Conservation (phyloP, 2,888 invertebrate genomes). For the Eupeodes luniger region DNA sequence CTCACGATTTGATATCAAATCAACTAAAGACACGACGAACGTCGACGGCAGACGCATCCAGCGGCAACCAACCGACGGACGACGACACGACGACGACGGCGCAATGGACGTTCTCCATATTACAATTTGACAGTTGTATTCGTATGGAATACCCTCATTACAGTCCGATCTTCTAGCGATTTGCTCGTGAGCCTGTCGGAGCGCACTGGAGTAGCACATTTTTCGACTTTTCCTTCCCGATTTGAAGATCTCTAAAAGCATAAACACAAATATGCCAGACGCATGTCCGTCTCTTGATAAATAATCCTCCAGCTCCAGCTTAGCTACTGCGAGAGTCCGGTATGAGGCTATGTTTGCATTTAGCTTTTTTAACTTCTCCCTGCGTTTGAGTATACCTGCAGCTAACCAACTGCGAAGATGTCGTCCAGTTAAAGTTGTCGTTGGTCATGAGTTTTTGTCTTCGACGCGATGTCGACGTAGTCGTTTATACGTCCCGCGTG, state of each 20-base stretch:
- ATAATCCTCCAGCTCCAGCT: conserved; percentile 54
- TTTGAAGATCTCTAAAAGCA: conserved; percentile 63
- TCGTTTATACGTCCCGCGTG: background rate
- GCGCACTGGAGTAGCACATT: conserved; percentile 59
- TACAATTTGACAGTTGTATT: conserved; percentile 25
- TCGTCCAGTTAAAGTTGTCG: conserved; percentile 31
- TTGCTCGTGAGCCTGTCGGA: conserved; percentile 22
- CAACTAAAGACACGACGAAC: background rate
- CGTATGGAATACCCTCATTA: conserved; percentile 65
- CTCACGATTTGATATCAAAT: conserved; percentile 66
- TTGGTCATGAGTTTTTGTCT: conserved; percentile 31
- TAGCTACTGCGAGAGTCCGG: conserved; percentile 67
- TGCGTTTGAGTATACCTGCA: background rate
- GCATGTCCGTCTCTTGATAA: conserved; percentile 76
- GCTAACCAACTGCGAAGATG: conserved; percentile 1
- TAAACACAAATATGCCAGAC: conserved; percentile 76
- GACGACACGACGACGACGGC: background rate
- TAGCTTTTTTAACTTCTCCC: conserved; percentile 57
- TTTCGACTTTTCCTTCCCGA: conserved; percentile 59
- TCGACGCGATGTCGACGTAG: background rate
- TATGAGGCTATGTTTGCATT: conserved; percentile 68
- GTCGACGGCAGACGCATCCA: background rate
- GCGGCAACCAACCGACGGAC: background rate
- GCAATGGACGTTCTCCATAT: conserved; percentile 3
- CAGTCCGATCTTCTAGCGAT: conserved; percentile 33